Base-by-base conservation (phyloP, 2,797 vertebrate genomes). In the Threskiornis aethiopicus region DNA sequence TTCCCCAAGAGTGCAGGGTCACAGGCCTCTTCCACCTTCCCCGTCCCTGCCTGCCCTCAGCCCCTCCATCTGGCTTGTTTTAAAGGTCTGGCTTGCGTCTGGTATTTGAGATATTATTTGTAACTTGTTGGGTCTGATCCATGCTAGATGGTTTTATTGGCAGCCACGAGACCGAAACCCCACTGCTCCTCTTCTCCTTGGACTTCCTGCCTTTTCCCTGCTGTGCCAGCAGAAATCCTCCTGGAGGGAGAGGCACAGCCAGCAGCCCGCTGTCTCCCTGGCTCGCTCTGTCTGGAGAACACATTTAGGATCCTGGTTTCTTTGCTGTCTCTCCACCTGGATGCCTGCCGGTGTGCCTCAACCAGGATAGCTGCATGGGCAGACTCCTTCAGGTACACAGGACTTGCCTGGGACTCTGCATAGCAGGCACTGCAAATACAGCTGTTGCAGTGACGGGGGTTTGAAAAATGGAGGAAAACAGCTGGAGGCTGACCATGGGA, bases 81-180 rank as follows among this genome's bases (percentile, higher is more conserved):
- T 64, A 80, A 29, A 80, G 84, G 47, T 83, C 93, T 95, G 88
- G 51, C 88, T 92, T 8, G 0, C 0, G 3, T 51, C 65, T 70
- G 44, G 4, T 77, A 39, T 73, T 93, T 15, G 58, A 64, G 89
- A 59, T 66, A 49, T 26, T 87, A 39, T 93, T 94, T 77, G 81
- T 89, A 83, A 42, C 75, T 83, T 22, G 2, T 31, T 89, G 92
- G 67, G 95, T 85, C 87, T 87, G 76, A 77, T 95, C 96, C 78
- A 52, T 17, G 26, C 71, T 93, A 25, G 75, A 87, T 92, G 67
- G 81, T 80, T 94, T 87, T 93, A 77, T 52, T 96, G 95, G 93
- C 95, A 93, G 93, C 59, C 35, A 7, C 0, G 2, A 69, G 83
- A 16, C 75, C 67, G 84, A 87, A 94, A 77, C 47, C 78, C 78